Conservation (phyloP, 2,797 vertebrate species). For the Melanotaenia pygmaea region DNA sequence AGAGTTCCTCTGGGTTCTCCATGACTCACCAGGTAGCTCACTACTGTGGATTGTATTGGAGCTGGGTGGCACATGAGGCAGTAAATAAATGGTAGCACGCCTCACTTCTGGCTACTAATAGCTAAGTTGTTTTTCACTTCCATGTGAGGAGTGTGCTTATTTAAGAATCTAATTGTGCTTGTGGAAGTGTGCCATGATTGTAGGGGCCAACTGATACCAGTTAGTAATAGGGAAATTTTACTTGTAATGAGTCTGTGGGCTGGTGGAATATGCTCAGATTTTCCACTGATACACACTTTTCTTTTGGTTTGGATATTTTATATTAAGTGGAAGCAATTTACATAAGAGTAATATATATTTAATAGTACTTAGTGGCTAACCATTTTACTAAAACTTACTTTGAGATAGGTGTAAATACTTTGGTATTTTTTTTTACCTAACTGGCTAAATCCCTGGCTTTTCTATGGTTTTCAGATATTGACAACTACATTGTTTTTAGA, state of each 20-base stretch:
- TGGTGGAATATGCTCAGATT: background rate
- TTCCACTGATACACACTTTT: background rate
- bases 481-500: too few relatives aligned
- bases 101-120: slow-evolving; percentile 38
- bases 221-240: background rate
- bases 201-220: background rate
- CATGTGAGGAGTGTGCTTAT: slow-evolving; percentile 62
- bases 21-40: slow-evolving; percentile 62
- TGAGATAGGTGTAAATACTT: too few relatives aligned
- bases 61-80: slow-evolving; percentile 28
- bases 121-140: slow-evolving; percentile 60
- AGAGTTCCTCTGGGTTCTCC: slow-evolving; percentile 67
- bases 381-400: too few relatives aligned
- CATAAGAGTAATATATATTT: too few relatives aligned
- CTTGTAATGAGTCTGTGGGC: too few relatives aligned
- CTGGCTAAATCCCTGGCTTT: too few relatives aligned
- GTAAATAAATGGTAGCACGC: slow-evolving; percentile 42
- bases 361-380: too few relatives aligned
- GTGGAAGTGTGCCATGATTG: slow-evolving; percentile 25
- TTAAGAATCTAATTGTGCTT: slow-evolving; percentile 33
- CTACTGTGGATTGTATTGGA: slow-evolving; percentile 27
- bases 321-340: too few relatives aligned
- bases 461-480: too few relatives aligned
- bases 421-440: too few relatives aligned
- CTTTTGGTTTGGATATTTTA: too few relatives aligned